Conservation (phyloP, 2,797 vertebrate genomes). For the Manis javanica region DNA sequence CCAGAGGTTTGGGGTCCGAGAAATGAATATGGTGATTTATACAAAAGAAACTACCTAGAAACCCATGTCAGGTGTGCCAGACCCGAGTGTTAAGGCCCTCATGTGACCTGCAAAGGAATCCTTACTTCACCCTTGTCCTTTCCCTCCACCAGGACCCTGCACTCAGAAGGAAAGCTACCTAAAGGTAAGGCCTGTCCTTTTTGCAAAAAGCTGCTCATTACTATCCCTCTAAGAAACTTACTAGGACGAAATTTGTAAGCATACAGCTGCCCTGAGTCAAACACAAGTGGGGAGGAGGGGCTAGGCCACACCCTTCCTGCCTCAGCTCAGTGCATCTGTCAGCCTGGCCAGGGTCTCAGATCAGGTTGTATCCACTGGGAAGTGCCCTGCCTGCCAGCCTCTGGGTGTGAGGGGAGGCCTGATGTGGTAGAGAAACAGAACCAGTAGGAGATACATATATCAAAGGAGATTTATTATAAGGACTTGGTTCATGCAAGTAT, state of each 20-base stretch:
- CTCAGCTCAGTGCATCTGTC: neutral
- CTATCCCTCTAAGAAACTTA: neutral
- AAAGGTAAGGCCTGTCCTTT: constrained; percentile 87
- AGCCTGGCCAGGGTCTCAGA: neutral
- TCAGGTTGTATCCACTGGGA: neutral
- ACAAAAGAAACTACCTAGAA: neutral
- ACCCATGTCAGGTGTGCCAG: too few species aligned
- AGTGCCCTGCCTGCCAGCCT: neutral
- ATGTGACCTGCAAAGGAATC: too few species aligned
- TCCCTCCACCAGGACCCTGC: constrained; percentile 89
- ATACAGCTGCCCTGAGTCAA: neutral
- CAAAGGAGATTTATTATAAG: neutral
- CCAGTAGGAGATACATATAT: neutral
- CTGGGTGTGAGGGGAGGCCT: neutral
- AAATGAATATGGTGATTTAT: neutral
- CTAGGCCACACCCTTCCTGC: neutral
- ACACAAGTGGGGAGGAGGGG: neutral
- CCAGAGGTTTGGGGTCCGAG: neutral
- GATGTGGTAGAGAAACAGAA: neutral
- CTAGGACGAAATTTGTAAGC: neutral
- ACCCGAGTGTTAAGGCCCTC: neutral
- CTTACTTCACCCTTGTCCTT: constrained; percentile 13
- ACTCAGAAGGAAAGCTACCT: constrained; percentile 88
- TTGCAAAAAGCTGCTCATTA: neutral
- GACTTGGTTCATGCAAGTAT: neutral